These are phyloP conservation scores for Cynocephalus volans DNA, from an alignment of 2,113 vertebrate genomes.

Conservation along the genomic window DNA sequence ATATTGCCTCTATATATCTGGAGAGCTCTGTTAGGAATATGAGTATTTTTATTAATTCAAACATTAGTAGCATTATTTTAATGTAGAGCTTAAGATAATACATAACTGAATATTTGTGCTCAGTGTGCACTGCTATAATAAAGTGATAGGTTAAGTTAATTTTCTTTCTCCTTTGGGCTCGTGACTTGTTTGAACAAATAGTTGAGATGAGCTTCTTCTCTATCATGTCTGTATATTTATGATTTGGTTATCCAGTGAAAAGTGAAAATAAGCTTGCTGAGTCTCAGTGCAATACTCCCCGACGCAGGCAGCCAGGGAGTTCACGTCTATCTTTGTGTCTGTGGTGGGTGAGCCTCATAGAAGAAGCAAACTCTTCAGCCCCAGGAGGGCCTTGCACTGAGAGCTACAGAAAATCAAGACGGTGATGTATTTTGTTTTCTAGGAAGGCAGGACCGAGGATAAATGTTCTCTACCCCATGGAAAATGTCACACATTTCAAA, in stretches of 20 bases:
- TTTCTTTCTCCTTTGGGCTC: neutral
- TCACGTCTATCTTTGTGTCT: neutral
- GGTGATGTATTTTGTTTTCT: neutral
- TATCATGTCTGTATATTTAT: neutral
- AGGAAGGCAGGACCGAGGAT: neutral
- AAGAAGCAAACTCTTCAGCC: neutral
- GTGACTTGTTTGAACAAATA: neutral
- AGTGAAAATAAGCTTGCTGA: neutral
- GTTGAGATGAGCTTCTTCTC: neutral
- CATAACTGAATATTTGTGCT: neutral
- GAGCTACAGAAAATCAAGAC: neutral
- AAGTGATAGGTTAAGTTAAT: neutral
- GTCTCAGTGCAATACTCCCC: neutral
- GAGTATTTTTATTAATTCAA: constrained; percentile 12
- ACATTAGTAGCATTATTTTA: neutral
- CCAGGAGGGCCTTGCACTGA: neutral
- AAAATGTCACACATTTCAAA: neutral
- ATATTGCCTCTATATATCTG: neutral
- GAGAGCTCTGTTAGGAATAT: neutral
- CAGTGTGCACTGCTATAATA: neutral
- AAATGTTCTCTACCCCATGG: neutral
- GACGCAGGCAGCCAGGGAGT: neutral
- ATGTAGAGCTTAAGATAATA: constrained; percentile 15
- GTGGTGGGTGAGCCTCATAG: neutral
- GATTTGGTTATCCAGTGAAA: neutral